Conservation (phyloP, 1,140 invertebrate genomes). For the Dendrolimus kikuchii region DNA sequence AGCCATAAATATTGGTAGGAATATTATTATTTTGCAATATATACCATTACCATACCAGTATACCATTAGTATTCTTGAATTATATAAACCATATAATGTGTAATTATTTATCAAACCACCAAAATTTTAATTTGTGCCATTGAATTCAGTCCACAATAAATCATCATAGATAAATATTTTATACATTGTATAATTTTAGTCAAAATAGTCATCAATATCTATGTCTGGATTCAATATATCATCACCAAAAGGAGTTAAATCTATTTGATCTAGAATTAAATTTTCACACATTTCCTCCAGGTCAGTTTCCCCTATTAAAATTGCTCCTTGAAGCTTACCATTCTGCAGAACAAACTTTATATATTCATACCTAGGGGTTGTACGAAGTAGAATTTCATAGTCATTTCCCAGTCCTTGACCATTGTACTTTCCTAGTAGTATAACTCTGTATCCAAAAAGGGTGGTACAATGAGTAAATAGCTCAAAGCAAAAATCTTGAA, state of each 20-base stretch:
- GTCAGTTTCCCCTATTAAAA: conserved; percentile 97
- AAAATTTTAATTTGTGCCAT: too few relatives aligned
- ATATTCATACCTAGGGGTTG: conserved; percentile 89
- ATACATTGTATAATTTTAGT: conserved; percentile 72
- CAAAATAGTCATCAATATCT: conserved; percentile 99
- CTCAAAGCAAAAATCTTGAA: conserved; percentile 97
- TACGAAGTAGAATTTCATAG: conserved; percentile 91
- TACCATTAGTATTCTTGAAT: too few relatives aligned
- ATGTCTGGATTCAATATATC: conserved; percentile 95
- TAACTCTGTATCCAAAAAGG: conserved; percentile 96
- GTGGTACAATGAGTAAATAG: conserved; percentile 96
- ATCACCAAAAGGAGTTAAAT: conserved; percentile 91
- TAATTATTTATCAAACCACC: too few relatives aligned
- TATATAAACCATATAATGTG: too few relatives aligned
- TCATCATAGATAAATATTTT: too few relatives aligned
- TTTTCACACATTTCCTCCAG: conserved; percentile 99
- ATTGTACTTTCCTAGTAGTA: conserved; percentile 95
- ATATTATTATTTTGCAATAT: too few relatives aligned
- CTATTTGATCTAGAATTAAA: conserved; percentile 95
- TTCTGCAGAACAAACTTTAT: conserved; percentile 92
- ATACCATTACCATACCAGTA: too few relatives aligned
- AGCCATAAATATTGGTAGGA: too few relatives aligned
- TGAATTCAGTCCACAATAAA: too few relatives aligned
- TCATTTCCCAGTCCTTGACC: conserved; percentile 88
- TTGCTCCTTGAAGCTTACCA: conserved; percentile 91